Conservation (phyloP, 2,888 invertebrate species). For the Tipula helvola region DNA sequence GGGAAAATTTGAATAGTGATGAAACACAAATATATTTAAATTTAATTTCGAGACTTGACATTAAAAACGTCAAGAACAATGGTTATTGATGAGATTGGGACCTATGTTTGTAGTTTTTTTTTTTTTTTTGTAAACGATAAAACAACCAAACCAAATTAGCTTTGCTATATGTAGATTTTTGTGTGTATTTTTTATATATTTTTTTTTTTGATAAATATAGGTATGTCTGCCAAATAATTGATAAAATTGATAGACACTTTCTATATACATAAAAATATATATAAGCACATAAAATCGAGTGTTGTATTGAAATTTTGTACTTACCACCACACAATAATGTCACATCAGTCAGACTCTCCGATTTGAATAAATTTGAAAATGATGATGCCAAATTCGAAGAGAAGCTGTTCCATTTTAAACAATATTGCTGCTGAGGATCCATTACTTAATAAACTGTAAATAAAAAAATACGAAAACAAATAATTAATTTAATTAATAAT, state of each 20-base stretch:
- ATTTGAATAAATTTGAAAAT: conserved; percentile 85
- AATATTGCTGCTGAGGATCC: conserved; percentile 92
- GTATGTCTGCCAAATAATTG: background rate
- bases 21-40: background rate
- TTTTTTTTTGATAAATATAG: background rate
- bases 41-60: background rate
- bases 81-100: background rate
- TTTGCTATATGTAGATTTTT: background rate
- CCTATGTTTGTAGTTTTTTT: background rate
- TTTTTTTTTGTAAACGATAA: background rate
- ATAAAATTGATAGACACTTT: background rate
- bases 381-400: conserved; percentile 86
- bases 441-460: conserved; percentile 33
- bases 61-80: background rate
- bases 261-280: background rate
- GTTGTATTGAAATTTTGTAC: conserved; percentile 21
- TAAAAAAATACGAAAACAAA: background rate
- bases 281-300: background rate
- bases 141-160: background rate
- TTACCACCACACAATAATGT: conserved; percentile 87
- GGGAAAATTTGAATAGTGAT: background rate
- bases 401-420: conserved; percentile 93
- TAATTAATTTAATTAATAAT: background rate
- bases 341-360: conserved; percentile 84
- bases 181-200: background rate